Evolutionary conservation across 2,888 invertebrate species (phyloP).

Genomic region (Pyrochroa serraticornis): DNA sequence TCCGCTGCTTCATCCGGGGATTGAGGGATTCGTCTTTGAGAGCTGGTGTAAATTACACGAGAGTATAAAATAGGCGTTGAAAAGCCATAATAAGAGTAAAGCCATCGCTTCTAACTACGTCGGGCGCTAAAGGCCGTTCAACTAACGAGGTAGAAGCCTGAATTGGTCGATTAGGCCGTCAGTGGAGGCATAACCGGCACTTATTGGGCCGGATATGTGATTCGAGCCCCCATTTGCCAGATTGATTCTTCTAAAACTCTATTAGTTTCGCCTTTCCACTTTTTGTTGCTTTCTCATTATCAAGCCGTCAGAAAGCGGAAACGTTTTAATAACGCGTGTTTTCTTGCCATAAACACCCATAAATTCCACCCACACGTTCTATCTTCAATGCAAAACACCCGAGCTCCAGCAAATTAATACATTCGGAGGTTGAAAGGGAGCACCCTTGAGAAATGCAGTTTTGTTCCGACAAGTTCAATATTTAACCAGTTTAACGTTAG

Average conservation of each 20-base stretch:
- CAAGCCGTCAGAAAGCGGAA: not conserved
- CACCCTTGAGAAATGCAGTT: not conserved
- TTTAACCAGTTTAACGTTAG: constrained; percentile 9
- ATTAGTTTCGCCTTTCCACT: constrained; percentile 1
- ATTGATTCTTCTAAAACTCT: constrained; percentile 29
- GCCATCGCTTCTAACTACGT: constrained; percentile 27
- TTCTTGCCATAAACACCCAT: not conserved
- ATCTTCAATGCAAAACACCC: not conserved
- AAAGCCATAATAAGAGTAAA: constrained; percentile 33
- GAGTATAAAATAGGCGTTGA: constrained; percentile 29
- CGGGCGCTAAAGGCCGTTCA: constrained; percentile 29
- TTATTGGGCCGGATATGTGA: constrained; percentile 30
- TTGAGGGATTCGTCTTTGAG: not conserved
- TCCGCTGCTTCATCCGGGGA: no score
- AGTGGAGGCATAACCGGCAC: constrained; percentile 32
- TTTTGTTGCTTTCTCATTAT: not conserved
- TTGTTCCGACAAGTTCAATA: constrained; percentile 4
- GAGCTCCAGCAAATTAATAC: not conserved
- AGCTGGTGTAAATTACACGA: constrained; percentile 1
- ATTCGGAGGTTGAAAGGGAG: not conserved
- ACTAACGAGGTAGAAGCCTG: constrained; percentile 34
- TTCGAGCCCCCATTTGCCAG: constrained; percentile 28
- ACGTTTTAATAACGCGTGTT: not conserved
- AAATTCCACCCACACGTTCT: not conserved
- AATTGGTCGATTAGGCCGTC: constrained; percentile 34